Evolutionary conservation across 2,113 vertebrate species (phyloP), one percentile per base, ranked within the genome.

Genomic region (Xyrauchen texanus): DNA sequence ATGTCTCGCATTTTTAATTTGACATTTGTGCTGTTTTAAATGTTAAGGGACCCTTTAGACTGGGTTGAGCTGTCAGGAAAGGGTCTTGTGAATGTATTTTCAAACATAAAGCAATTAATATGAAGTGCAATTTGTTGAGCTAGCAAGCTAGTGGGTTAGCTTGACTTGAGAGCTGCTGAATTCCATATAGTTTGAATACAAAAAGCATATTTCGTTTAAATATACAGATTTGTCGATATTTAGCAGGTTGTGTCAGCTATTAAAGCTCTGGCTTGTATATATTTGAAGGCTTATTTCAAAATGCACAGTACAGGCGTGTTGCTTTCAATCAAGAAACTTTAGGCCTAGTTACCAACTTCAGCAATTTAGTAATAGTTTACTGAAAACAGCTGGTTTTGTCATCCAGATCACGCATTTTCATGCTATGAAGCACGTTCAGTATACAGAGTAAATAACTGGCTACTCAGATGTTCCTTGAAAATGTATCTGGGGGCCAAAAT

Each of bases 101-200:
- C 11, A 42, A 42, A 3, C 16, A 63, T 8, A 34, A 34, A 16
- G 21, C 47, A 10, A 9, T 2, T 1, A 8, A n/a, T 49, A 51
- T 12, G 6, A 16, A 74, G 8, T 34, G 8, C 11, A 42, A 8
- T 52, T 51, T 7, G 46, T 49, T 10, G 49, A 74, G 46, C 58
- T 8, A 34, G 16, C 10, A 62, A 51, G 72, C 58, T 74, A 63
- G 16, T 74, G n/a, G 57, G 9, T 8, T 73, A 62, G 57, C 70
- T 49, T 49, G n/a, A 49, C n/a, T 47, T 62, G 6, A 46, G 8
- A 72, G 13, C 55, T 3, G 9, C 5, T 74, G 68, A 55, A 49
- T 2, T 11, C n/a, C 47, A 15, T 3, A 11, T 46, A 51, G 16
- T 52, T 69, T 42, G 3, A 51, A 2, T 34, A 34, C 21, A 34